A percentile compares a stretch with the other conserved stretches of the same genome.
These are phyloP conservation scores for Nipponia nippon DNA, from an alignment of 2,113 vertebrate genomes.

Conservation along the genomic window DNA sequence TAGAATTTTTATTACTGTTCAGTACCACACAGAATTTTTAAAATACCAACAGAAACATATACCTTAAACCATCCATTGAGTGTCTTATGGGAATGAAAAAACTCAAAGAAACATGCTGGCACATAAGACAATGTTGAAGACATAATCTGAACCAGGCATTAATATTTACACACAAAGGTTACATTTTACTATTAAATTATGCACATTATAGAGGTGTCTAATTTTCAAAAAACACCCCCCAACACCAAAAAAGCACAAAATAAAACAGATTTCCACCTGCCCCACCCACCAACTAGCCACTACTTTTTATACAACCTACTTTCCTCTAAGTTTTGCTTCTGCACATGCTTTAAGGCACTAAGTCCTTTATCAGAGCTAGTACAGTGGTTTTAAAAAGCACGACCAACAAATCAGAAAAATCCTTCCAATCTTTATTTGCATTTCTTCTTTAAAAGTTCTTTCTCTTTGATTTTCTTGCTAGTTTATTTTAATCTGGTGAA, in stretches of 20 bases:
- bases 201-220: neutral
- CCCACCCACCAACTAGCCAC: rapidly evolving
- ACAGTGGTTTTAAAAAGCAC: neutral
- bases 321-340: neutral
- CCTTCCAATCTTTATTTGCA: neutral
- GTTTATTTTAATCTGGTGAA: neutral
- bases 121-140: neutral
- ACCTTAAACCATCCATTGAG: neutral
- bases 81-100: neutral
- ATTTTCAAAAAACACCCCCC: neutral
- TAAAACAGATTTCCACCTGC: rapidly evolving
- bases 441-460: neutral
- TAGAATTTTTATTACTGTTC: neutral
- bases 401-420: neutral
- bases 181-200: neutral
- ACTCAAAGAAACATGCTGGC: neutral
- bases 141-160: neutral
- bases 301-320: neutral
- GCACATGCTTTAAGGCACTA: neutral
- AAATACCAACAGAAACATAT: neutral
- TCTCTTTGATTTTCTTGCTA: neutral
- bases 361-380: neutral
- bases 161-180: neutral
- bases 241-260: neutral
- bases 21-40: neutral